Evolutionary conservation across 2,888 invertebrate genomes (phyloP).

Genomic region (Erebia ligea): DNA sequence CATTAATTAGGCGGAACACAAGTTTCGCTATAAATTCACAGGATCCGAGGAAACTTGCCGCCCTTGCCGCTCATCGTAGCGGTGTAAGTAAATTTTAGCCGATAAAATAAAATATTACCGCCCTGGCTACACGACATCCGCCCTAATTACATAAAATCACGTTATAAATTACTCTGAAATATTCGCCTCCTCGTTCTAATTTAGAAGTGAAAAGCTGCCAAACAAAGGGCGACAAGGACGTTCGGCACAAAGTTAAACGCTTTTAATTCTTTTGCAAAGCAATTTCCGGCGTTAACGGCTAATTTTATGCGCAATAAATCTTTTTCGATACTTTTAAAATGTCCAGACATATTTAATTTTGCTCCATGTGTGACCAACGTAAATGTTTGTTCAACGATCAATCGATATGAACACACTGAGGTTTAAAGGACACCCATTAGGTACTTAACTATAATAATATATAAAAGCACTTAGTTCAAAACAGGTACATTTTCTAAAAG

Average conservation of each 20-base stretch:
- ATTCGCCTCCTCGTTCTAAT: constrained; percentile 62
- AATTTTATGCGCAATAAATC: constrained; percentile 64
- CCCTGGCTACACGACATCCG: constrained; percentile 64
- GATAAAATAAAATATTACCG: constrained; percentile 80
- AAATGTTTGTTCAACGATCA: neutral
- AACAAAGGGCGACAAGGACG: constrained; percentile 67
- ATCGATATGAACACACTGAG: neutral
- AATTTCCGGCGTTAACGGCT: constrained; percentile 64
- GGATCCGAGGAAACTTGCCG: constrained; percentile 72
- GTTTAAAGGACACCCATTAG: too few species aligned
- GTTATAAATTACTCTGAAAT: constrained; percentile 71
- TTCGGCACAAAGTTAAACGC: constrained; percentile 62
- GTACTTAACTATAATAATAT: too few species aligned
- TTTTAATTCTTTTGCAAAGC: constrained; percentile 64
- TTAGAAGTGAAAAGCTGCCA: constrained; percentile 64
- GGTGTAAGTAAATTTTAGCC: constrained; percentile 76
- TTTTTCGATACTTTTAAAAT: constrained; percentile 51
- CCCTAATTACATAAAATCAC: constrained; percentile 74
- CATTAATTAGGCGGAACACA: constrained; percentile 80
- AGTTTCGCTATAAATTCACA: constrained; percentile 80
- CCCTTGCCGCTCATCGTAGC: constrained; percentile 69
- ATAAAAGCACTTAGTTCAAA: too few species aligned
- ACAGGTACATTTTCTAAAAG: too few species aligned
- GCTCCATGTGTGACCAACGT: neutral
- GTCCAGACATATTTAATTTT: constrained; percentile 14